A percentile compares a stretch with the other conserved stretches of the same genome.
These are phyloP conservation scores for Lysandra bellargus DNA, from an alignment of 2,888 invertebrate genomes.

Conservation along the genomic window DNA sequence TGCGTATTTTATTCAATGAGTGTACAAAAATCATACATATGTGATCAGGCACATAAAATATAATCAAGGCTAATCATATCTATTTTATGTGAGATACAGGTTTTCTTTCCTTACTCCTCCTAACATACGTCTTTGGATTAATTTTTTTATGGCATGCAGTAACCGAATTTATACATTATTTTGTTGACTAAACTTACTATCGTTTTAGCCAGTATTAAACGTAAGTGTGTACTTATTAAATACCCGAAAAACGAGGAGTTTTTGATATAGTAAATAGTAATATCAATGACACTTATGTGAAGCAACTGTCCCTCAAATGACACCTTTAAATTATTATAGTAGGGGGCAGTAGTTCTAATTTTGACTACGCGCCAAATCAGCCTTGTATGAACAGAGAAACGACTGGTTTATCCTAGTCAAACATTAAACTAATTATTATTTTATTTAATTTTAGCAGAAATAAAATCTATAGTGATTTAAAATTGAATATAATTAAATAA, in stretches of 20 bases:
- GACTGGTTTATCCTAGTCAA: neutral
- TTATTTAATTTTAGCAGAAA: too few relatives aligned
- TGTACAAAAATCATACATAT: neutral
- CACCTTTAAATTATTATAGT: too few relatives aligned
- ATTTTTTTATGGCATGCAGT: neutral
- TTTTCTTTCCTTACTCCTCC: neutral
- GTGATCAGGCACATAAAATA: neutral
- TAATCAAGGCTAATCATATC: neutral
- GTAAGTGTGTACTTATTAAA: neutral
- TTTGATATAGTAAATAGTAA: too few relatives aligned
- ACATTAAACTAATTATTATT: neutral
- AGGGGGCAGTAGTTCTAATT: too few relatives aligned
- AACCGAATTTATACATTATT: neutral
- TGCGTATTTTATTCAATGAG: neutral
- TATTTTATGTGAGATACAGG: neutral
- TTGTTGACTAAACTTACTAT: neutral
- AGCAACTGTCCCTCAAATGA: too few relatives aligned
- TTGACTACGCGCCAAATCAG: too few relatives aligned
- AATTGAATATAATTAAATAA: too few relatives aligned
- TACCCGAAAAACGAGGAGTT: neutral
- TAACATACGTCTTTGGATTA: neutral
- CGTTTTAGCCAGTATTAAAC: neutral
- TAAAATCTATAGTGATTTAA: too few relatives aligned
- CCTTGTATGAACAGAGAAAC: neutral
- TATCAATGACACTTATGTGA: too few relatives aligned